Evolutionary conservation across 2,113 vertebrate species (phyloP).

Genomic region (Philantomba maxwellii): DNA sequence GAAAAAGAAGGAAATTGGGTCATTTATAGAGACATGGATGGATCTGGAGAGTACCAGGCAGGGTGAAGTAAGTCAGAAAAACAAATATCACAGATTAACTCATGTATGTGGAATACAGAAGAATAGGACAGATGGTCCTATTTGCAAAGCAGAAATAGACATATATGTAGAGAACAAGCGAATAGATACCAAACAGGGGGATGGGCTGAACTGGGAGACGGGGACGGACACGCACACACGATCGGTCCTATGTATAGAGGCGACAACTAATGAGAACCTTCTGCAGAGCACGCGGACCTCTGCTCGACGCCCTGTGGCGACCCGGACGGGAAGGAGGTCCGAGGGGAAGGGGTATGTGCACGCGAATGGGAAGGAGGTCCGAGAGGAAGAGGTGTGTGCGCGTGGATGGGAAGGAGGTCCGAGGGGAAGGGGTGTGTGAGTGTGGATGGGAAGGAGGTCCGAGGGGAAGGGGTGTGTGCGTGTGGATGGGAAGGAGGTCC

Average conservation of each 20-base stretch:
- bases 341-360: no score
- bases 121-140: fast-evolving
- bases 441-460: no score
- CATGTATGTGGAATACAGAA: background rate
- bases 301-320: fast-evolving
- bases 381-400: fast-evolving
- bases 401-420: no score
- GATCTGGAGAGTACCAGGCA: background rate
- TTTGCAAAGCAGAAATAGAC: background rate
- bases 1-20: fast-evolving
- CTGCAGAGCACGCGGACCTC: background rate
- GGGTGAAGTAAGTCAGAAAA: background rate
- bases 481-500: no score
- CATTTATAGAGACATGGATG: background rate
- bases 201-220: no score
- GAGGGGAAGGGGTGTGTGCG: no score
- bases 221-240: fast-evolving
- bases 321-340: background rate
- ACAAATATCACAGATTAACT: fast-evolving
- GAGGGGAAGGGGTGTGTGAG: no score
- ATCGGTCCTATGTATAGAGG: fast-evolving
- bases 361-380: no score
- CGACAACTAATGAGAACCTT: background rate
- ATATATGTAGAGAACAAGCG: fast-evolving
- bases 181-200: fast-evolving